Evolutionary conservation across 2,797 vertebrate genomes (phyloP).

Genomic region (Diceros bicornis): DNA sequence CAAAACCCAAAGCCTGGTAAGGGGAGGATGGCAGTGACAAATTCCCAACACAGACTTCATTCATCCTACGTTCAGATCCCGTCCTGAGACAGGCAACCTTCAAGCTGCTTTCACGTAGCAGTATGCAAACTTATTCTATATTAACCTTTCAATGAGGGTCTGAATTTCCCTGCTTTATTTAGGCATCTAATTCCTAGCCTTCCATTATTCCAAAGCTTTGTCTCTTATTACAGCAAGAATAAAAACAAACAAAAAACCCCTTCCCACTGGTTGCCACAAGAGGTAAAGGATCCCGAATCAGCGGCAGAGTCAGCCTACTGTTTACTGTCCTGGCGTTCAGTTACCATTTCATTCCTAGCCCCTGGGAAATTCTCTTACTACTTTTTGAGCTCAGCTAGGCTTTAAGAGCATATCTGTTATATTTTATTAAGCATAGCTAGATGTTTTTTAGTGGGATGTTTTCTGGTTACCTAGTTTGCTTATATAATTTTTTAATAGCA

Average conservation of each 20-base stretch:
- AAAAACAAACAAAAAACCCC: background rate
- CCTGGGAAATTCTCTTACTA: background rate
- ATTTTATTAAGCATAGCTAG: background rate
- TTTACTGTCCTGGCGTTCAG: background rate
- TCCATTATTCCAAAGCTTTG: background rate
- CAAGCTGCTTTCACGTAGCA: background rate
- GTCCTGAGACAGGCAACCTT: background rate
- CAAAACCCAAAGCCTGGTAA: background rate
- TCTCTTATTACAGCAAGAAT: constrained; percentile 23
- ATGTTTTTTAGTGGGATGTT: background rate
- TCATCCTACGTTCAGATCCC: background rate
- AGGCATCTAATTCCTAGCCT: background rate
- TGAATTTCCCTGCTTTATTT: background rate
- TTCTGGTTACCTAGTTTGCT: background rate
- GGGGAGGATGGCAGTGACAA: background rate
- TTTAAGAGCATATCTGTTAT: background rate
- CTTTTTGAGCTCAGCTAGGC: background rate
- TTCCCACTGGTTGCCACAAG: background rate
- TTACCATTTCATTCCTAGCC: background rate
- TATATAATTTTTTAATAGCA: background rate
- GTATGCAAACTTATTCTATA: background rate
- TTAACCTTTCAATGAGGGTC: background rate
- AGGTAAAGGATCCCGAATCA: background rate
- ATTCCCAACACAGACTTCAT: background rate
- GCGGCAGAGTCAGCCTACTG: background rate